Base-by-base conservation (phyloP, 2,113 vertebrate genomes). In the Cephalopterus ornatus region DNA sequence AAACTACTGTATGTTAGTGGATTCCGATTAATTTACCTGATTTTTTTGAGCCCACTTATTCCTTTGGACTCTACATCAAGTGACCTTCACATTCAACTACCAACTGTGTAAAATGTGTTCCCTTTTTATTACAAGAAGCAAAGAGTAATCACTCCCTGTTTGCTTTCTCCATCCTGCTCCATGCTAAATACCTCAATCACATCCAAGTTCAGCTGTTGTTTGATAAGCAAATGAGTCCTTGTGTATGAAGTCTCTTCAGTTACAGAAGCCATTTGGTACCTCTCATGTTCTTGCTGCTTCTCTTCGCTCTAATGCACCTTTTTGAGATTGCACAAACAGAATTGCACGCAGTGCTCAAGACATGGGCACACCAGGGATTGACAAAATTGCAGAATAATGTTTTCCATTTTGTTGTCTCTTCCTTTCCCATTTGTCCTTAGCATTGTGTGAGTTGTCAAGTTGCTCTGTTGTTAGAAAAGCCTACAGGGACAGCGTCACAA, bases 331-430 rank as follows among this genome's bases (percentile, higher is more conserved):
- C 14, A 44, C 59, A 65, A 78, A 80, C 49, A 72, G 65, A 78
- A 81, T 7, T 72, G 33, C 76, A 70, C 32, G 47, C 76, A 67
- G 50, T 32, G 44, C 84, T 92, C 44, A 62, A 84, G 88, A 59
- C 72, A 44, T 5, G 27, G 76, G 30, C 52, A 78, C 84, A 75
- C 73, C 9, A 6, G 93, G 76, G 83, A 89, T 1, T 92, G 65
- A 68, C 37, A 87, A 74, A 95, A 81, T 87, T 89, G 86, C 56
- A 87, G 84, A 95, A 71, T 61, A 76, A 91, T 95, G 68, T 91
- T 95, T 97, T 92, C 76, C 68, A 91, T 96, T 95, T 87, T 95
- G 94, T 87, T 78, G 68, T 83, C 76, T 92, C 56, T 95, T 84
- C 65, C 72, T 77, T 93, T 89, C 56, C 84, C 52, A 52, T 93